Evolutionary conservation across 2,797 vertebrate species (phyloP).

Genomic region (Anas georgica): DNA sequence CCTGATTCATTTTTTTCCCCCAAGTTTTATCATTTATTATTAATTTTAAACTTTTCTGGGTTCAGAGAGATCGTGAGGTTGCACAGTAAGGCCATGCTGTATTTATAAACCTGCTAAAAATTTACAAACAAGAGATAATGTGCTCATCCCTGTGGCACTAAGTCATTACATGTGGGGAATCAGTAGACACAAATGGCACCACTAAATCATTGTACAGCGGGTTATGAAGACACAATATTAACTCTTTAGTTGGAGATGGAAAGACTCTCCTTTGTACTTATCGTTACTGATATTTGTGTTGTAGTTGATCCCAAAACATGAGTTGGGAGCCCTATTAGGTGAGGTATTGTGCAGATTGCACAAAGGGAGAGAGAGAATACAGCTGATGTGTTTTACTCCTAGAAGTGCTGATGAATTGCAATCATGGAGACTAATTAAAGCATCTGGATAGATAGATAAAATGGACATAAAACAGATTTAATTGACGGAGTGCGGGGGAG

Average conservation of each 20-base stretch:
- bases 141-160: background rate
- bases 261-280: background rate
- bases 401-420: conserved; percentile 61
- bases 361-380: background rate
- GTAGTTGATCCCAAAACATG: background rate
- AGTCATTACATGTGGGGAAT: conserved; percentile 27
- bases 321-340: background rate
- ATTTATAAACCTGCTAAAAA: conserved; percentile 37
- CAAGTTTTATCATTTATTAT: conserved; percentile 73
- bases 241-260: background rate
- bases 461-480: conserved; percentile 72
- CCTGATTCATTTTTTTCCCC: conserved; percentile 61
- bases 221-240: background rate
- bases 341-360: conserved; percentile 1
- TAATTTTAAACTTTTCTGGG: conserved; percentile 60
- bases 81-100: background rate
- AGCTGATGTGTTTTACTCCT: conserved; percentile 45
- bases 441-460: conserved; percentile 70
- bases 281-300: background rate
- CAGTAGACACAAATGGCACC: background rate
- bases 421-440: conserved; percentile 68
- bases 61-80: conserved; percentile 54
- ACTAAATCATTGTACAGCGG: background rate
- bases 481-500: conserved; percentile 45
- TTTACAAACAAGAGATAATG: conserved; percentile 47